phyloP scores from a whole-genome alignment of 2,888 invertebrate genomes.

The Diachrysia chrysitis region DNA sequence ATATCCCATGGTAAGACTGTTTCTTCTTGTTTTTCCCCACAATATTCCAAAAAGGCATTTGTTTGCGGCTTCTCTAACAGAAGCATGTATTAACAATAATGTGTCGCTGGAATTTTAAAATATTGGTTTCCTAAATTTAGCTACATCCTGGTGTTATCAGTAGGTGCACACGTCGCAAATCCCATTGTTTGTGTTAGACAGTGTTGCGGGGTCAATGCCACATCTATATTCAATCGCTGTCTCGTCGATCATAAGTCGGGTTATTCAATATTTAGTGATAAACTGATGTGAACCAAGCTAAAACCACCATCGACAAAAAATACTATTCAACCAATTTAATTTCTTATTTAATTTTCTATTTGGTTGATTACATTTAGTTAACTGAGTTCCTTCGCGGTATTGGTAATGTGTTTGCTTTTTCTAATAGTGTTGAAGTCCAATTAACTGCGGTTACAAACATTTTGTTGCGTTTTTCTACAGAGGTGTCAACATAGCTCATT shows the following conservation, averaged over 20 bases:
- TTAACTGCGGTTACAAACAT: conserved; percentile 1
- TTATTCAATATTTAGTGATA: background rate
- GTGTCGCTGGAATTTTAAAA: background rate
- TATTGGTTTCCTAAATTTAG: background rate
- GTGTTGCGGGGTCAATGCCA: conserved; percentile 5
- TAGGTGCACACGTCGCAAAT: background rate
- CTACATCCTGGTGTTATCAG: background rate
- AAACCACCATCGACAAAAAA: background rate
- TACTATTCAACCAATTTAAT: background rate
- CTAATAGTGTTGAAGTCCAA: background rate
- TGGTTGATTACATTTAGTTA: background rate
- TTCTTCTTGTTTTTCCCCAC: too few species aligned
- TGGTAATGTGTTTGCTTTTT: conserved; percentile 7
- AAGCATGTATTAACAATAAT: too few species aligned
- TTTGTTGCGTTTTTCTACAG: background rate
- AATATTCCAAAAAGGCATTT: too few species aligned
- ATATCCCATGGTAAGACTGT: too few species aligned
- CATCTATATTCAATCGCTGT: background rate
- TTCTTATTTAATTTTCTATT: conserved; percentile 1
- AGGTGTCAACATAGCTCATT: background rate
- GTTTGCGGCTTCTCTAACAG: too few species aligned
- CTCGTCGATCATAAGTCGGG: background rate
- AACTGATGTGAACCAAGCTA: background rate
- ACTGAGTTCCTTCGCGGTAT: conserved; percentile 3
- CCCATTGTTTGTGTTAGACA: background rate